Conservation (phyloP, 2,797 vertebrate species). For the Lithobates sylvaticus region DNA sequence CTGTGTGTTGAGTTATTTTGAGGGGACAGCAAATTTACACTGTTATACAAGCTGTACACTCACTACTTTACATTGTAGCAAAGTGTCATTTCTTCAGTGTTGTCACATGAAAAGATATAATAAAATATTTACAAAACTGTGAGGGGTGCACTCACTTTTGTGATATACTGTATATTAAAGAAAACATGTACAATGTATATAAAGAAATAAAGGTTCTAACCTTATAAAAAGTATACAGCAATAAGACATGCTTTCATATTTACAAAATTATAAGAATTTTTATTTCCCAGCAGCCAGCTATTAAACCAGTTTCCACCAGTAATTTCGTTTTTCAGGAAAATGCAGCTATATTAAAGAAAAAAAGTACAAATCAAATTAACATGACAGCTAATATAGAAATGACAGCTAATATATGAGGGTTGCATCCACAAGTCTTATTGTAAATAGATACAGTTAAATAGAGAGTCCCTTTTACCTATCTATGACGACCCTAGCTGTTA, state of each 20-base stretch:
- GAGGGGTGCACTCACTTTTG: no score
- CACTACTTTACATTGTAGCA: no score
- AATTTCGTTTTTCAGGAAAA: not conserved
- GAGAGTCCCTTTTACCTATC: no score
- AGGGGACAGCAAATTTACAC: no score
- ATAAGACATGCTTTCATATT: not conserved
- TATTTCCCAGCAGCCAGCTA: constrained; percentile 1
- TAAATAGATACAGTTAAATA: not conserved
- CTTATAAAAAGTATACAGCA: constrained; percentile 2
- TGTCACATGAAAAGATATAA: no score
- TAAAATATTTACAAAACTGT: no score
- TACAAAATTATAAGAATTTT: not conserved
- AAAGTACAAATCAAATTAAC: not conserved
- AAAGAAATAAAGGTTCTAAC: not conserved
- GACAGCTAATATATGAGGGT: not conserved
- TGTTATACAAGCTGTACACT: no score
- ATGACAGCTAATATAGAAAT: not conserved
- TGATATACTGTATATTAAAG: no score
- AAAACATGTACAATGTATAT: not conserved
- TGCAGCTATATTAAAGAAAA: not conserved
- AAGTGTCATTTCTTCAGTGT: no score
- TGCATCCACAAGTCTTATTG: not conserved
- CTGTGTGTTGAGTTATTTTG: no score
- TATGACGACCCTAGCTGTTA: no score
- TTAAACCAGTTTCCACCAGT: not conserved